Evolutionary conservation across 2,797 vertebrate genomes (phyloP).

Genomic region (Chanos chanos): DNA sequence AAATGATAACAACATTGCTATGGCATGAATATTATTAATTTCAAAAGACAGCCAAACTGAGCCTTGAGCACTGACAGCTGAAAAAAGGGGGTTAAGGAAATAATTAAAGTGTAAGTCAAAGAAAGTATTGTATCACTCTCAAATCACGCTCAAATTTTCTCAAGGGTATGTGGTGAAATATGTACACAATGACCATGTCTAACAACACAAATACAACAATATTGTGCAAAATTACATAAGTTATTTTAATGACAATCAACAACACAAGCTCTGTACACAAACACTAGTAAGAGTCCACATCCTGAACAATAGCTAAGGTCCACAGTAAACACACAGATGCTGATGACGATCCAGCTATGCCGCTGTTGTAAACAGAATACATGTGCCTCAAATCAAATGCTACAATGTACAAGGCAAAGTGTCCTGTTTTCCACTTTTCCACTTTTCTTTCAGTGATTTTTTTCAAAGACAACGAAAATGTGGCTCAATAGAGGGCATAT

Average conservation of each 20-base stretch:
- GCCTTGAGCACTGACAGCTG: too few relatives aligned
- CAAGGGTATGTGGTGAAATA: constrained; percentile 33
- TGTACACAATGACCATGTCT: constrained; percentile 67
- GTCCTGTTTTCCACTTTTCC: too few relatives aligned
- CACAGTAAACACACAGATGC: constrained; percentile 4
- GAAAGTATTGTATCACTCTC: too few relatives aligned
- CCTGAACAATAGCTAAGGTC: constrained; percentile 35
- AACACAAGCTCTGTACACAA: constrained; percentile 58
- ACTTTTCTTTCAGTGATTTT: too few relatives aligned
- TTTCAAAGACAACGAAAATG: too few relatives aligned
- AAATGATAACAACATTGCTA: constrained; percentile 30
- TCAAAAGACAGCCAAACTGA: too few relatives aligned
- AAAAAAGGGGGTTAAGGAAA: too few relatives aligned
- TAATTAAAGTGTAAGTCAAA: too few relatives aligned
- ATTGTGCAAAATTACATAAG: constrained; percentile 47
- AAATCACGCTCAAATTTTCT: background rate
- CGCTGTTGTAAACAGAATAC: background rate
- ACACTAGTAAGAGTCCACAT: constrained; percentile 58
- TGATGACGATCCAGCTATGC: constrained; percentile 7
- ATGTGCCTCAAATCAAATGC: constrained; percentile 4
- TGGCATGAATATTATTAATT: background rate
- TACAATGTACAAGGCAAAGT: constrained; percentile 20
- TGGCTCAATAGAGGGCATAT: too few relatives aligned
- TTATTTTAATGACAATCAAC: constrained; percentile 55
- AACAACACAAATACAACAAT: constrained; percentile 52